A percentile compares a stretch with the other conserved stretches of the same genome.
phyloP scores from a whole-genome alignment of 2,113 vertebrate species.

The Donacobius atricapilla region DNA sequence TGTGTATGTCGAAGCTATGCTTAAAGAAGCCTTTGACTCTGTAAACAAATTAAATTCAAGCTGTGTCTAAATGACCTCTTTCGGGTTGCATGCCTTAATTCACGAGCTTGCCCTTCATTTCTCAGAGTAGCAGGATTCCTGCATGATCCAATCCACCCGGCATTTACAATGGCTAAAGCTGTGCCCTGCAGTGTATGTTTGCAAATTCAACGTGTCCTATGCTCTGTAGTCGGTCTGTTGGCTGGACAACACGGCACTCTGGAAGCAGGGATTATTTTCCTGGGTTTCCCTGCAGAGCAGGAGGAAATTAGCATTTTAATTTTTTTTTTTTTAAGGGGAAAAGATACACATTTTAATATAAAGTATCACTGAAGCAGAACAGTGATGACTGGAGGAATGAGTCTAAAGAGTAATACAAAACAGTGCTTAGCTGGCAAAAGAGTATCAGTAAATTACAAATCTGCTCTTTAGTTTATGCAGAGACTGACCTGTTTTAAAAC shows the following conservation, averaged over 20 bases:
- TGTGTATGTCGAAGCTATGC: background rate
- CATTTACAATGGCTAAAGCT: constrained; percentile 15
- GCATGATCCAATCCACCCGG: constrained; percentile 35
- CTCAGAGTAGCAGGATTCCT: background rate
- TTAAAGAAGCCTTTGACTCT: constrained; percentile 34
- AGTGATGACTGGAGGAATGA: background rate
- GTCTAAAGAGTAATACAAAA: background rate
- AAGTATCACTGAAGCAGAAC: background rate
- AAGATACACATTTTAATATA: background rate
- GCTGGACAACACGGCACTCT: background rate
- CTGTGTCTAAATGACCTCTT: constrained; percentile 1
- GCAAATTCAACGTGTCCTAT: background rate
- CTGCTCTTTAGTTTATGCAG: background rate
- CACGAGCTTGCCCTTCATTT: constrained; percentile 39
- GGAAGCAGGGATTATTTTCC: background rate
- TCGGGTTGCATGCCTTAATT: constrained; percentile 53
- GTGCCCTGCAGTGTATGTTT: background rate
- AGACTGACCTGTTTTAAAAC: constrained; percentile 15
- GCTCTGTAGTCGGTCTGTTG: background rate
- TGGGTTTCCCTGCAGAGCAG: constrained; percentile 2
- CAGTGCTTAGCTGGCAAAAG: constrained; percentile 1
- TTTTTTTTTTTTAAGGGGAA: background rate
- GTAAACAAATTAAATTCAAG: constrained; percentile 14
- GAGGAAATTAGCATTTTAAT: background rate
- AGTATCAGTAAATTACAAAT: constrained; percentile 28